phyloP scores from a whole-genome alignment of 2,113 vertebrate species.

The Sciurus niger region DNA sequence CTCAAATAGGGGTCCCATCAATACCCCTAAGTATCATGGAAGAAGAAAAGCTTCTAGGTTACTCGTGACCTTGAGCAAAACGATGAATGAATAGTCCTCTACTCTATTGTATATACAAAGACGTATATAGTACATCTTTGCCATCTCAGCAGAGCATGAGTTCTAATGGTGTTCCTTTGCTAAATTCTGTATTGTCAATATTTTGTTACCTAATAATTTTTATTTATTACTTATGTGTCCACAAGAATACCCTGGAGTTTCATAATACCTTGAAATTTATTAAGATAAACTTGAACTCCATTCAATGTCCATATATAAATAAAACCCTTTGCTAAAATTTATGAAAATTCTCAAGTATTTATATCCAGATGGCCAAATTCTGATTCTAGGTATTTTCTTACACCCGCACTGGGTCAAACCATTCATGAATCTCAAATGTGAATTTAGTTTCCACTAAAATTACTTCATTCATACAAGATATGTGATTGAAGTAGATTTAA shows the following conservation, averaged over 20 bases:
- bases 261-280: background rate
- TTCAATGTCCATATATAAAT: background rate
- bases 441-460: background rate
- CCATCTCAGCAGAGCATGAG: background rate
- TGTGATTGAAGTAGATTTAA: background rate
- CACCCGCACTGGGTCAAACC: background rate
- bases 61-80: background rate
- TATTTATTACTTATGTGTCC: background rate
- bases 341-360: background rate
- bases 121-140: background rate
- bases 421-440: background rate
- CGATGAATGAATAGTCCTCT: background rate
- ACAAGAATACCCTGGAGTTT: background rate
- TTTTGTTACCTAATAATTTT: background rate
- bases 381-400: background rate
- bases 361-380: background rate
- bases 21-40: background rate
- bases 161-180: background rate
- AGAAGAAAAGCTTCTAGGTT: background rate
- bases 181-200: background rate
- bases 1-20: background rate
- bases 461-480: background rate
- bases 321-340: slow-evolving; percentile 16
- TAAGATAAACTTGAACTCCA: background rate
- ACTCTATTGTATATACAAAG: background rate